These are phyloP conservation scores for Cryptoleucopteryx plumbea DNA, from an alignment of 2,113 vertebrate genomes.

Conservation along the genomic window DNA sequence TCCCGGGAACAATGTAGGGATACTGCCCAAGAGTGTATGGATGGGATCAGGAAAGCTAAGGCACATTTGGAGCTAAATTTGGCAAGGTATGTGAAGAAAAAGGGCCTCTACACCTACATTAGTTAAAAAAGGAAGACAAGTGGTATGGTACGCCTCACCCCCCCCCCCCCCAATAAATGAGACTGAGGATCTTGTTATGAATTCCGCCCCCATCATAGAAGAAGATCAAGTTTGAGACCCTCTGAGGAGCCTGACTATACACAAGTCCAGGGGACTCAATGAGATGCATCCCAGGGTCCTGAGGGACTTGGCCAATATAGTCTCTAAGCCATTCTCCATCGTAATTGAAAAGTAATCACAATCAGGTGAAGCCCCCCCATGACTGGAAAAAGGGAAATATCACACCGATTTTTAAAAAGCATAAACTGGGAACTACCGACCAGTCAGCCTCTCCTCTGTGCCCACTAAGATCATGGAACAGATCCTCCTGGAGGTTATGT, in stretches of 20 bases:
- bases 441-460: not conserved
- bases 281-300: not conserved
- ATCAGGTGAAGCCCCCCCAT: not conserved
- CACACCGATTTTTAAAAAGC: not conserved
- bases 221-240: not conserved
- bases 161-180: not conserved
- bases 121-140: not conserved
- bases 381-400: not conserved
- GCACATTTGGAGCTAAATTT: not conserved
- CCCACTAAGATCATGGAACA: not conserved
- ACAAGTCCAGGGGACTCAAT: not conserved
- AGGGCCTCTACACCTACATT: not conserved
- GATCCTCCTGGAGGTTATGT: not conserved
- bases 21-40: not conserved
- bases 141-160: not conserved
- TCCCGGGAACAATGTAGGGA: not conserved
- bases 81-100: not conserved
- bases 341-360: not conserved
- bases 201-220: not conserved
- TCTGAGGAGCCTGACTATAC: not conserved
- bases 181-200: not conserved
- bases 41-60: not conserved
- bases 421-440: not conserved
- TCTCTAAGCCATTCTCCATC: not conserved
- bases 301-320: not conserved